Percentiles rank a stretch among this genome's conserved stretches.
These are phyloP conservation scores for Himalopsyche japonica DNA, from an alignment of 2,888 invertebrate genomes.

Conservation along the genomic window DNA sequence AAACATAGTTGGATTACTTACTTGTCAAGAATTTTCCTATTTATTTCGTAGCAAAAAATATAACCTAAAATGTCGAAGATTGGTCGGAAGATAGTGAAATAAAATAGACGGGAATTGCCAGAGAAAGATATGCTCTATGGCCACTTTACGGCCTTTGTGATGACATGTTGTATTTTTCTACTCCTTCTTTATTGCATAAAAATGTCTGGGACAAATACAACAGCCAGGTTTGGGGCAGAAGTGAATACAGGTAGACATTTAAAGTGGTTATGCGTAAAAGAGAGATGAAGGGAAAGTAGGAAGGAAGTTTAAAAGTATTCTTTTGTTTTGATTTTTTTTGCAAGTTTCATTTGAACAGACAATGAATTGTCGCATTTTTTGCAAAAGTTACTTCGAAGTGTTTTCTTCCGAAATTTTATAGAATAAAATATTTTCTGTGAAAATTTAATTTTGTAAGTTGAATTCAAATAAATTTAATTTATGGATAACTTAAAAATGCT, in stretches of 20 bases:
- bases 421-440: background rate
- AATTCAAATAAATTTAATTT: too few relatives aligned
- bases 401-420: background rate
- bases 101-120: background rate
- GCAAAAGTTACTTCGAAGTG: background rate
- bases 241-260: constrained; percentile 7
- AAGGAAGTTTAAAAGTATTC: background rate
- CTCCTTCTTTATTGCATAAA: constrained; percentile 24
- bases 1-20: background rate
- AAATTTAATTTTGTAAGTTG: too few relatives aligned
- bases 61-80: background rate
- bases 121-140: background rate
- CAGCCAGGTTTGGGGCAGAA: constrained; percentile 8
- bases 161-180: constrained; percentile 23
- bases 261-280: background rate
- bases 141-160: constrained; percentile 17
- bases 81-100: background rate
- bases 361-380: background rate
- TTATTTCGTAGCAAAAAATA: background rate
- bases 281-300: background rate
- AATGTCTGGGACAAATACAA: constrained; percentile 17
- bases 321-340: background rate
- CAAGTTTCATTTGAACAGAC: background rate
- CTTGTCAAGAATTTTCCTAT: background rate
- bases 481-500: too few relatives aligned